These are phyloP conservation scores for Haemorhous mexicanus DNA, from an alignment of 2,113 vertebrate species.

Conservation along the genomic window DNA sequence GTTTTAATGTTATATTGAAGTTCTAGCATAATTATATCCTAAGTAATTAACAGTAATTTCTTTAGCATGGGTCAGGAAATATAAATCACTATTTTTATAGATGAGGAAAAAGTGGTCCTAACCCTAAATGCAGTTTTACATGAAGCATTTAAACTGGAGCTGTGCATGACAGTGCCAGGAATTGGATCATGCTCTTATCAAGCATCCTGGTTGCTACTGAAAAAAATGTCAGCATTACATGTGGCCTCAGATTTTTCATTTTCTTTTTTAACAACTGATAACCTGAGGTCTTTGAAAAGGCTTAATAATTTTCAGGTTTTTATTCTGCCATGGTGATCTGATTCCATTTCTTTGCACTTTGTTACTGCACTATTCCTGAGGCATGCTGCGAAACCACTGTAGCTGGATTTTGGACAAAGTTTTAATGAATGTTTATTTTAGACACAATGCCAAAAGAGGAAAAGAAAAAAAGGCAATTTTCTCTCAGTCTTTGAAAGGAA, in stretches of 20 bases:
- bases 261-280: background rate
- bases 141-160: background rate
- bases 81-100: background rate
- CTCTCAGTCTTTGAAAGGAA: background rate
- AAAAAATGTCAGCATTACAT: background rate
- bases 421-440: conserved; percentile 10
- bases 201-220: background rate
- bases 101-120: background rate
- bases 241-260: background rate
- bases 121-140: background rate
- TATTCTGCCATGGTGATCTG: background rate
- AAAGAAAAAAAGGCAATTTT: background rate
- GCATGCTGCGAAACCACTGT: background rate
- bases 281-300: background rate
- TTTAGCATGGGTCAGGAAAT: background rate
- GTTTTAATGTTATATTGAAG: background rate
- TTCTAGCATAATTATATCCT: background rate
- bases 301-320: background rate
- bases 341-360: background rate
- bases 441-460: background rate
- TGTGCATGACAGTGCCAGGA: background rate
- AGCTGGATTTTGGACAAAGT: background rate
- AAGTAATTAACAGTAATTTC: background rate
- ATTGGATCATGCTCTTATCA: background rate
- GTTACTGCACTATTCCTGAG: background rate